phyloP scores from a whole-genome alignment of 2,797 vertebrate species.

The Parauchenoglanis ngamensis region DNA sequence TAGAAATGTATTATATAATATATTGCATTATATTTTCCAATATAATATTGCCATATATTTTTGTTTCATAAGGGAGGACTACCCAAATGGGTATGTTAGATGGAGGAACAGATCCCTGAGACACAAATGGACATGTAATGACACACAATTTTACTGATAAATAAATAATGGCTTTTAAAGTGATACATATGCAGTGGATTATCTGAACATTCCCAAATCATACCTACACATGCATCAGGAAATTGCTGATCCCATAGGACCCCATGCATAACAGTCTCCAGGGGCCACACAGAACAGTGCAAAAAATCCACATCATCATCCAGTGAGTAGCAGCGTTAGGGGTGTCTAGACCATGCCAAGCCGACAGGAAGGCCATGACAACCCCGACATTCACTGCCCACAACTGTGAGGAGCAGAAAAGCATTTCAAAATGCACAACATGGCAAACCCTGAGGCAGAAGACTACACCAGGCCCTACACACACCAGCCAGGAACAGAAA shows the following conservation, averaged over 20 bases:
- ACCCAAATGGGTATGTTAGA: conserved; percentile 3
- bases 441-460: background rate
- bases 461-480: background rate
- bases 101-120: conserved; percentile 7
- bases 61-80: background rate
- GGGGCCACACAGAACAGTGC: background rate
- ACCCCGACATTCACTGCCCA: background rate
- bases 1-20: too few relatives aligned
- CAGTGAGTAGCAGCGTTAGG: background rate
- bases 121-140: background rate
- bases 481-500: background rate
- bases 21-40: too few relatives aligned
- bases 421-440: conserved; percentile 1
- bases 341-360: background rate
- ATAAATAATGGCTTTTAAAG: background rate
- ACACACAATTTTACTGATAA: background rate
- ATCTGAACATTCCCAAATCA: background rate
- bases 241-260: background rate
- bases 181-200: background rate
- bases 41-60: too few relatives aligned
- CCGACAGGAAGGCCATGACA: background rate
- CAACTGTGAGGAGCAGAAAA: background rate
- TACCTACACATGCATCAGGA: background rate
- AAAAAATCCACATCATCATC: background rate
- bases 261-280: background rate